Percentiles rank a stretch among this genome's conserved stretches.
These are phyloP conservation scores for Drosophila subsilvestris DNA, from an alignment of 2,888 invertebrate species.

Conservation along the genomic window DNA sequence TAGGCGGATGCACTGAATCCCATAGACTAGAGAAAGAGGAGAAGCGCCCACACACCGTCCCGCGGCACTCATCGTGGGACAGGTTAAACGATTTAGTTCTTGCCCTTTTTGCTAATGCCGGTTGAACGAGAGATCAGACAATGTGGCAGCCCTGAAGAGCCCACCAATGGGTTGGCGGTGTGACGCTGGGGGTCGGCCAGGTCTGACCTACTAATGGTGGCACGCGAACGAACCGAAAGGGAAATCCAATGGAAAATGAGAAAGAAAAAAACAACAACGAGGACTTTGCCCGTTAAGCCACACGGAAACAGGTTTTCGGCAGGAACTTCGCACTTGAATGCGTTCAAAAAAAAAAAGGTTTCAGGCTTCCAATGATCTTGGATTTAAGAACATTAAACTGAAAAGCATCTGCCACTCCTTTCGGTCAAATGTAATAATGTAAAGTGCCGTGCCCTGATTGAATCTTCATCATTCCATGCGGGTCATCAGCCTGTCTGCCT, in stretches of 20 bases:
- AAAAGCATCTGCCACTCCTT: background rate
- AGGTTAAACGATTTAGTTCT: conserved; percentile 55
- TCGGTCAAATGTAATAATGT: background rate
- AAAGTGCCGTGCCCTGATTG: conserved; percentile 15
- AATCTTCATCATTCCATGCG: conserved; percentile 27
- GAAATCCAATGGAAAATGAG: conserved; percentile 28
- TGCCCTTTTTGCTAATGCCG: conserved; percentile 32
- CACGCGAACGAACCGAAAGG: conserved; percentile 27
- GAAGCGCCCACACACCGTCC: conserved; percentile 40
- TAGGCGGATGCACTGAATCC: conserved; percentile 57
- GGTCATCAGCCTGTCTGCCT: conserved; percentile 29
- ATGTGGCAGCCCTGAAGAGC: conserved; percentile 23
- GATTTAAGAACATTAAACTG: background rate
- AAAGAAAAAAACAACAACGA: background rate
- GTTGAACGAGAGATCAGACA: conserved; percentile 21
- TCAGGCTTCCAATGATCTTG: background rate
- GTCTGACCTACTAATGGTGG: conserved; percentile 38
- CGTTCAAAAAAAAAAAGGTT: background rate
- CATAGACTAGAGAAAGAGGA: conserved; percentile 41
- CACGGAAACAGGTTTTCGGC: background rate
- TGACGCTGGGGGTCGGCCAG: conserved; percentile 8
- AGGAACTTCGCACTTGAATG: background rate
- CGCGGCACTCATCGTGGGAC: conserved; percentile 53
- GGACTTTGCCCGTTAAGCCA: background rate
- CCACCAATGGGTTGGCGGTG: background rate